Evolutionary conservation across 2,888 invertebrate species (phyloP), one percentile per base, ranked within the genome.

Genomic region (Eupsilia transversa): DNA sequence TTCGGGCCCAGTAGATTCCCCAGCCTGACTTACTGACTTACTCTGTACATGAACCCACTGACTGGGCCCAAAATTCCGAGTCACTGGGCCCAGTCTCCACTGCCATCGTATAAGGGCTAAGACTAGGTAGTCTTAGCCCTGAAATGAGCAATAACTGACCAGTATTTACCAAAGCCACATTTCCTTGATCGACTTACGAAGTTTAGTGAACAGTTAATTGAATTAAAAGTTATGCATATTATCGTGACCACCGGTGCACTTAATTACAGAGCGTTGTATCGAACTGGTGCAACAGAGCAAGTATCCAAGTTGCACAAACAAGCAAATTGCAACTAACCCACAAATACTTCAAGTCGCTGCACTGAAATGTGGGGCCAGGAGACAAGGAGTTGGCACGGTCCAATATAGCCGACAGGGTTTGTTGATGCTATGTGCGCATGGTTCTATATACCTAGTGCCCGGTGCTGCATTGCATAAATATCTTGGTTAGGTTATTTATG

Each of bases 231-330:
- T 81, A 43, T n/a, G 38, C 73, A 85, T 71, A 86, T 33, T 60
- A 57, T 43, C 33, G 60, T 52, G 72, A 82, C 67, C 84, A 49
- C 17, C 17, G 57, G 49, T 43, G 63, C 57, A 75, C 60, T 80
- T 85, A 77, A 87, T 80, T 79, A 79, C 67, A 4, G 59, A 77
- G 41, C 49, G 65, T 64, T 74, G 79, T 74, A 80, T 80, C 56
- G 57, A 68, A 86, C 72, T 78, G 46, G 30, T 63, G 67, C 52
- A 67, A 30, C 67, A 46, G 43, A 35, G 35, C 35, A 65, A 85
- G 61, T 66, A 71, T 65, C 64, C 41, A 72, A 80, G 70, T 79
- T 77, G 49, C 57, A 61, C 65, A 71, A 64, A 74, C 70, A 78
- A 83, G 80, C 77, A 79, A 80, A 87, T 69, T 75, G 81, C 66